Evolutionary conservation across 2,113 vertebrate species (phyloP).

Genomic region (Lophura nycthemera): DNA sequence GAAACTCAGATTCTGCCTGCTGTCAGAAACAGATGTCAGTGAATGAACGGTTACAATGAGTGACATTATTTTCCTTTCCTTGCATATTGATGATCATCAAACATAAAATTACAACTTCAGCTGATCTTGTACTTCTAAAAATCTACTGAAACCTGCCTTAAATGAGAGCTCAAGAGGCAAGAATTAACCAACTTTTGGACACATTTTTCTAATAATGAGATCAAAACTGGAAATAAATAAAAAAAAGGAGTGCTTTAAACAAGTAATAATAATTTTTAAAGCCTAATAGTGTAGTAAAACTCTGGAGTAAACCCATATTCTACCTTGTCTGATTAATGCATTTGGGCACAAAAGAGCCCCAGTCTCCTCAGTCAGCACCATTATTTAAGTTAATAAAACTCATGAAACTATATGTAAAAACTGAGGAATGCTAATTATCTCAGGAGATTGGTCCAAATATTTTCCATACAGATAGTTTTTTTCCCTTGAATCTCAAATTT

Average conservation of each 20-base stretch:
- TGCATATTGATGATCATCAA: background rate
- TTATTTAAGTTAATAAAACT: conserved; percentile 3
- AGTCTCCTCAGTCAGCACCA: background rate
- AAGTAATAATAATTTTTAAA: background rate
- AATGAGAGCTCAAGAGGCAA: background rate
- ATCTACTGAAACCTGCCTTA: background rate
- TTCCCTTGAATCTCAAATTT: background rate
- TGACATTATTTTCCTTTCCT: background rate
- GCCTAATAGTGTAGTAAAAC: background rate
- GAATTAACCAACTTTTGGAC: background rate
- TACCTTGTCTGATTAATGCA: background rate
- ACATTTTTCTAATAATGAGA: background rate
- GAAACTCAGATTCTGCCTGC: conserved; percentile 7
- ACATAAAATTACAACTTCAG: background rate
- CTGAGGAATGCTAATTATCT: background rate
- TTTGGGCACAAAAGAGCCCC: background rate
- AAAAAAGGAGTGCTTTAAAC: background rate
- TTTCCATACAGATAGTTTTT: background rate
- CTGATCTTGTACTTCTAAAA: background rate
- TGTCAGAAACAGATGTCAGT: conserved; percentile 21
- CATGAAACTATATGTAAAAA: background rate
- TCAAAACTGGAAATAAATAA: background rate
- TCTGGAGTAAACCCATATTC: background rate
- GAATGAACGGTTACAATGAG: background rate
- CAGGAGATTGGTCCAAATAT: background rate